Percentiles rank a stretch among this genome's conserved stretches.
phyloP scores from a whole-genome alignment of 1,140 invertebrate genomes.

The Hirudo medicinalis region DNA sequence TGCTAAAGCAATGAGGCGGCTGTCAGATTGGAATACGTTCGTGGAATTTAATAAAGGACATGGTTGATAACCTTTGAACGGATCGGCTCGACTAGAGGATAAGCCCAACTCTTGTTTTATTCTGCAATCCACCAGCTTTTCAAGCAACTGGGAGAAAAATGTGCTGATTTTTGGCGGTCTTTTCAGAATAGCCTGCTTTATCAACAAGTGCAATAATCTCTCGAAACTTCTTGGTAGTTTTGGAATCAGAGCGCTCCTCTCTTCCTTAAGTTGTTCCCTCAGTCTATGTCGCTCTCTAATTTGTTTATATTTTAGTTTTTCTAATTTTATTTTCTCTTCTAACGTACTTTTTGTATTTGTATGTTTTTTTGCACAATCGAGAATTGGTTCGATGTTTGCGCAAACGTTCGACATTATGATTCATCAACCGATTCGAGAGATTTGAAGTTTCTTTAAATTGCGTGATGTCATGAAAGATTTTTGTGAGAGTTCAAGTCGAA shows the following conservation, averaged over 20 bases:
- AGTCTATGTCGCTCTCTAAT: constrained; percentile 2
- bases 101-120: constrained; percentile 2
- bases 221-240: constrained; percentile 9
- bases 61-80: too few species aligned
- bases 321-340: constrained; percentile 5
- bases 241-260: neutral
- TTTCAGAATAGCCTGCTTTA: constrained; percentile 2
- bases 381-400: too few species aligned
- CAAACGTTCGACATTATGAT: too few species aligned
- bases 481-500: too few species aligned
- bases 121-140: neutral
- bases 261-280: neutral
- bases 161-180: constrained; percentile 2
- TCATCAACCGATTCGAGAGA: too few species aligned
- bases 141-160: constrained; percentile 2
- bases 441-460: too few species aligned
- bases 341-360: neutral
- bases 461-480: too few species aligned
- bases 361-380: too few species aligned
- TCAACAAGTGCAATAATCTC: neutral
- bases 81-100: neutral
- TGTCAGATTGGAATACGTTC: too few species aligned
- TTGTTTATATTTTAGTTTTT: neutral
- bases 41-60: too few species aligned
- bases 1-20: too few species aligned